Conservation (phyloP, 2,888 invertebrate species). For the Troilus luridus region DNA sequence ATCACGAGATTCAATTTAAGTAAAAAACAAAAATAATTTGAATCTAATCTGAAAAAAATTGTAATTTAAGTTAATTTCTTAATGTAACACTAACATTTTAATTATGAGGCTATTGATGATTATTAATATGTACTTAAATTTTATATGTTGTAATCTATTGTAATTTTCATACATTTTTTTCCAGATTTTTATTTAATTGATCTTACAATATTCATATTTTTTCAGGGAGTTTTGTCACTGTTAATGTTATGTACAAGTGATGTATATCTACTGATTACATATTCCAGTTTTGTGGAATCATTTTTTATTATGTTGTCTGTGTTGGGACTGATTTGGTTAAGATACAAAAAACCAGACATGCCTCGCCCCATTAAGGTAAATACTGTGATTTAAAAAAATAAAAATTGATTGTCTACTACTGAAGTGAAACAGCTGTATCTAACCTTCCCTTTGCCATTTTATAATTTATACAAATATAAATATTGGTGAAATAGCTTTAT, state of each 20-base stretch:
- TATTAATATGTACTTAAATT: too few relatives aligned
- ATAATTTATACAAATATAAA: too few relatives aligned
- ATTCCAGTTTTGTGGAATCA: conserved; percentile 92
- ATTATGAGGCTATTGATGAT: too few relatives aligned
- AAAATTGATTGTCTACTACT: background rate
- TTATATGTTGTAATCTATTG: background rate
- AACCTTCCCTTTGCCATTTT: too few relatives aligned
- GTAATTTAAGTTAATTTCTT: too few relatives aligned
- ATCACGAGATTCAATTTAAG: too few relatives aligned
- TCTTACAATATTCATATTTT: conserved; percentile 65
- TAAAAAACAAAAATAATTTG: too few relatives aligned
- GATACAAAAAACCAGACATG: conserved; percentile 85
- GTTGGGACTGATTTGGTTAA: conserved; percentile 85
- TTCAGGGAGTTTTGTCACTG: conserved; percentile 86
- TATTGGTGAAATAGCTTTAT: too few relatives aligned
- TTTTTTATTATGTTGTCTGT: conserved; percentile 92
- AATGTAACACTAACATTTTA: too few relatives aligned
- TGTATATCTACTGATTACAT: conserved; percentile 89
- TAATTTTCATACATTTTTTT: background rate
- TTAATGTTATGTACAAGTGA: conserved; percentile 88
- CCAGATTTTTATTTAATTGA: background rate
- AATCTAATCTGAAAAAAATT: too few relatives aligned
- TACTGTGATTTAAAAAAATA: background rate
- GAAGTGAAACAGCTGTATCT: too few relatives aligned
- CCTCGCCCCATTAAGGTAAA: conserved; percentile 86